Base-by-base conservation (phyloP, 2,888 invertebrate species). In the Cephus nigrinus region DNA sequence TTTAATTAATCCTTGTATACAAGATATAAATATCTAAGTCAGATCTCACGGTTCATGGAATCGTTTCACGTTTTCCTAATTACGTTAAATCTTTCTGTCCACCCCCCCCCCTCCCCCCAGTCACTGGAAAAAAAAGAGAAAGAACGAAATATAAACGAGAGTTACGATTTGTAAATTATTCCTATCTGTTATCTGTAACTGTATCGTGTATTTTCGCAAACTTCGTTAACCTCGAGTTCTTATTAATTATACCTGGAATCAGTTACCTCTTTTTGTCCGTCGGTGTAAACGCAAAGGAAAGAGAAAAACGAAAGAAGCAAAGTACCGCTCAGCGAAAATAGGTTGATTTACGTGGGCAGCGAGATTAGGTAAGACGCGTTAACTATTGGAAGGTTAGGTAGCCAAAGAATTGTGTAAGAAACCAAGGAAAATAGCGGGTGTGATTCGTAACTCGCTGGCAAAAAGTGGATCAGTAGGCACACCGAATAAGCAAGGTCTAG, bases 391-490 rank as follows among this genome's bases (percentile, higher is more conserved):
- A 55, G 55, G 55, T 55, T 55, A 55, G 55, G 55, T 55, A 55
- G 55, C 55, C 55, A 55, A 40, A 40, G 23, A 55, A 9, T 55
- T 55, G 55, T 55, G 55, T 55, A 55, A 55, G 55, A 55, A 55
- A 55, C 23, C 23, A 55, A 23, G 23, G 55, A 55, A 55, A 55
- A 55, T 55, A 55, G 40, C 40, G 40, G 5, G 23, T 55, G 23
- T 9, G 55, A 55, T 55, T 55, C 55, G 55, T 55, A 55, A 55
- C 23, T 55, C 55, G 9, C 55, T 71, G 31, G 71, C 71, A 71
- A 71, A 71, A 71, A 71, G 71, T 71, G 71, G 71, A 71, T 31
- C 71, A 71, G 71, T 71, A 71, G 12, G 71, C 71, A 32, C 12
- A 9, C 71, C 32, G 31, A 32, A 71, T 71, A 33, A 31, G 23